These are phyloP conservation scores for Nomada ruficornis DNA, from an alignment of 2,888 invertebrate genomes.

Conservation along the genomic window DNA sequence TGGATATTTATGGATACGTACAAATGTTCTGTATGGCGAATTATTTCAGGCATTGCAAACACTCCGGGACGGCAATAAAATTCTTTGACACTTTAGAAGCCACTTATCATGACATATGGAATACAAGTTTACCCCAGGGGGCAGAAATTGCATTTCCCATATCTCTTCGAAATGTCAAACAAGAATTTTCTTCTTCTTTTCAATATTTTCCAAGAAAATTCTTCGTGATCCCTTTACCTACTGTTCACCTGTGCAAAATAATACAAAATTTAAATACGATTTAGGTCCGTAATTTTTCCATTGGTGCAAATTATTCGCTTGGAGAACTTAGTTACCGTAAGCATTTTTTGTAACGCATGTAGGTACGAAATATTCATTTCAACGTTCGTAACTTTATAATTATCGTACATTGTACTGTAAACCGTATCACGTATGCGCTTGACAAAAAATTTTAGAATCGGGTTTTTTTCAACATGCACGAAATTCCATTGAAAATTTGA, in stretches of 20 bases:
- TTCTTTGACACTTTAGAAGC: neutral
- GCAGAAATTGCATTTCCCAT: neutral
- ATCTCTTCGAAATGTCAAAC: neutral
- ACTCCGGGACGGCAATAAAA: neutral
- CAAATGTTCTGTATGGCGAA: neutral
- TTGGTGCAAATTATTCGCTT: too few relatives aligned
- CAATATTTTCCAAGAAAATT: slow-evolving; percentile 8
- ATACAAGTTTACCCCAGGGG: neutral
- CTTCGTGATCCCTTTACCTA: neutral
- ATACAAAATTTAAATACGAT: too few relatives aligned
- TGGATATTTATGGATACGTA: neutral
- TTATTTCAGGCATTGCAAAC: neutral
- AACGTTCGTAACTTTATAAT: too few relatives aligned
- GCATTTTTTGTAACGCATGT: too few relatives aligned
- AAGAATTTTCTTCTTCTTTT: slow-evolving; percentile 10
- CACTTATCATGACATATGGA: slow-evolving; percentile 1
- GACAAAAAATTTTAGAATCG: neutral
- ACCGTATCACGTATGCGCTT: neutral
- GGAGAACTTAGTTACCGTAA: too few relatives aligned
- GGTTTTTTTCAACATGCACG: neutral
- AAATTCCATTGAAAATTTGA: neutral
- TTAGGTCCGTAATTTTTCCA: too few relatives aligned
- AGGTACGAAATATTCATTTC: too few relatives aligned
- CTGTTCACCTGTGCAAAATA: neutral
- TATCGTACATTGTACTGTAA: too few relatives aligned